These are phyloP conservation scores for Anticlea derivata DNA, from an alignment of 2,888 invertebrate species.

Conservation along the genomic window DNA sequence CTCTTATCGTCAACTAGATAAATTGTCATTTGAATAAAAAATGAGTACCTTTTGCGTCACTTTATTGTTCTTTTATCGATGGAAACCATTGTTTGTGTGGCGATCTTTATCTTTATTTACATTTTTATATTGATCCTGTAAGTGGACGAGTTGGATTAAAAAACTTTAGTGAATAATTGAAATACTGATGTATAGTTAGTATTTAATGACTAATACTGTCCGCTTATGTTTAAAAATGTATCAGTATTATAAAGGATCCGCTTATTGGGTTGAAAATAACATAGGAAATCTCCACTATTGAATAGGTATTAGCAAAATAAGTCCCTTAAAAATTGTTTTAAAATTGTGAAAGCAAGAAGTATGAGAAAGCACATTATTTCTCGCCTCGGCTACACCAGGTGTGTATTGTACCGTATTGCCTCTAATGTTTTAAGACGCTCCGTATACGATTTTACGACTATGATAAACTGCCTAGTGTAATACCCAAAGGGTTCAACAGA, in stretches of 20 bases:
- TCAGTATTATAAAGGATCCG: too few relatives aligned
- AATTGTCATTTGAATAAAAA: constrained; percentile 29
- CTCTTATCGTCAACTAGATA: constrained; percentile 24
- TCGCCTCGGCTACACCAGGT: constrained; percentile 13
- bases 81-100: constrained; percentile 24
- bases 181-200: neutral
- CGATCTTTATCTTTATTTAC: constrained; percentile 27
- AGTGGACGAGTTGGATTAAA: neutral
- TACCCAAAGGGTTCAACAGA: constrained; percentile 32
- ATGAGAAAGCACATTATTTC: constrained; percentile 2
- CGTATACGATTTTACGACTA: constrained; percentile 38
- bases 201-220: too few relatives aligned
- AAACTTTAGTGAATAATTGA: neutral
- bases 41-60: constrained; percentile 28
- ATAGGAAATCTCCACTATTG: too few relatives aligned
- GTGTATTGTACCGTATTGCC: constrained; percentile 20
- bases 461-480: constrained; percentile 36
- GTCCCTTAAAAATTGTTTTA: too few relatives aligned
- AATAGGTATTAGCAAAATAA: too few relatives aligned
- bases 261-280: too few relatives aligned
- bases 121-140: constrained; percentile 21
- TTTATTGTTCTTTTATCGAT: constrained; percentile 28
- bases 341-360: constrained; percentile 2
- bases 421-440: constrained; percentile 22
- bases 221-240: too few relatives aligned